phyloP scores from a whole-genome alignment of 2,888 invertebrate species.

The Aleiodes alternator region DNA sequence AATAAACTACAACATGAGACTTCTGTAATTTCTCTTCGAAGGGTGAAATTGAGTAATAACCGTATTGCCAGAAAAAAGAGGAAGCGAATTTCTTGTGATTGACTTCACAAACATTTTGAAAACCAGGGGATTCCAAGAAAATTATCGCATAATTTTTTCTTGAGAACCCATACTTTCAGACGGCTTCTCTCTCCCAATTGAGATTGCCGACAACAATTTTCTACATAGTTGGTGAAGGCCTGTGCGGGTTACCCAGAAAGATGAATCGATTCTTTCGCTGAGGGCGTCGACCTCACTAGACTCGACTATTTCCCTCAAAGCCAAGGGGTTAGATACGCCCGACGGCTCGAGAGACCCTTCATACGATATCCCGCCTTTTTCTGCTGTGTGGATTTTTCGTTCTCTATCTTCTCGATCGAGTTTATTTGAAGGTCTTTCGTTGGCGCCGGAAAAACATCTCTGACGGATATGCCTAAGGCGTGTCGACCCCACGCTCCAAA shows the following conservation, averaged over 20 bases:
- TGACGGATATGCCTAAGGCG: conserved; percentile 22
- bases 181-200: conserved; percentile 45
- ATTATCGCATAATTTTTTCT: background rate
- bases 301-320: conserved; percentile 53
- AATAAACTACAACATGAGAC: too few species aligned
- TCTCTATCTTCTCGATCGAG: background rate
- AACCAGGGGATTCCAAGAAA: too few species aligned
- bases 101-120: too few species aligned
- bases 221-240: conserved; percentile 25
- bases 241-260: conserved; percentile 52
- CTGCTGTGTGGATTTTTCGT: conserved; percentile 7
- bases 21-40: too few species aligned
- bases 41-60: too few species aligned
- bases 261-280: conserved; percentile 64
- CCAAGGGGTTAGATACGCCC: conserved; percentile 31
- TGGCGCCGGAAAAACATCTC: conserved; percentile 22
- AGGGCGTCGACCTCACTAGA: conserved; percentile 67
- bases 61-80: too few species aligned
- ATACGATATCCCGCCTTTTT: conserved; percentile 26
- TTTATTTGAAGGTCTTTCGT: conserved; percentile 11
- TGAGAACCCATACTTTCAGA: too few species aligned
- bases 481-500: background rate
- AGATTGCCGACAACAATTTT: conserved; percentile 44
- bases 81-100: too few species aligned
- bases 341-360: conserved; percentile 34